These are phyloP conservation scores for Physella acuta DNA, from an alignment of 1,140 invertebrate genomes.

Conservation along the genomic window DNA sequence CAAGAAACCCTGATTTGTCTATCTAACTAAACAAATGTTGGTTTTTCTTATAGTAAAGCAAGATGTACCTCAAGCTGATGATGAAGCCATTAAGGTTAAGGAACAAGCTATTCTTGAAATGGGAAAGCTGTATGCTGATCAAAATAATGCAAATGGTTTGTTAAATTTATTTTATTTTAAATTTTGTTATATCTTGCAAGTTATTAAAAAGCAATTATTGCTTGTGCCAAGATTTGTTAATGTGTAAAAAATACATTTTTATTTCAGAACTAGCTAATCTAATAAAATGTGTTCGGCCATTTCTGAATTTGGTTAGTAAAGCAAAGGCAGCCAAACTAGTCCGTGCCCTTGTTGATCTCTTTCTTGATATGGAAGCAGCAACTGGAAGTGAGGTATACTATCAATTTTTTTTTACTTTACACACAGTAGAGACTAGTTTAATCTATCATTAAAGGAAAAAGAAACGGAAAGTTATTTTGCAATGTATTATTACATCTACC, in stretches of 20 bases:
- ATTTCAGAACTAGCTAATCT: conserved; percentile 80
- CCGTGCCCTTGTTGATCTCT: conserved; percentile 92
- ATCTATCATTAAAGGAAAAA: too few species aligned
- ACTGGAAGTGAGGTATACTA: conserved; percentile 76
- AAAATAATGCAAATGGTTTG: conserved; percentile 80
- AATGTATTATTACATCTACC: too few species aligned
- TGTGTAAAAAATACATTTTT: background rate
- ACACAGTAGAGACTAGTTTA: too few species aligned
- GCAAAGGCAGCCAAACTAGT: conserved; percentile 98
- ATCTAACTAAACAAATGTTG: too few species aligned
- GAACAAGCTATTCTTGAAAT: conserved; percentile 88
- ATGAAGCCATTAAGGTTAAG: conserved; percentile 83
- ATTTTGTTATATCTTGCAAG: background rate
- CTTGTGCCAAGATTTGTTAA: background rate
- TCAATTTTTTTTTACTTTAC: too few species aligned
- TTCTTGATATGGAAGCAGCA: conserved; percentile 91
- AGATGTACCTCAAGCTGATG: conserved; percentile 70
- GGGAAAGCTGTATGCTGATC: conserved; percentile 86
- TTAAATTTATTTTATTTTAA: background rate
- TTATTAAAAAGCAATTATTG: background rate
- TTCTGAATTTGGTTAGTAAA: conserved; percentile 89
- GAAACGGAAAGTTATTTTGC: too few species aligned
- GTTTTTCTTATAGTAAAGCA: conserved; percentile 55
- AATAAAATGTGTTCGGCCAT: conserved; percentile 91
- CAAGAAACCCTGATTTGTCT: too few species aligned